Percentiles rank a stretch among this genome's conserved stretches.
Conservation (phyloP, 2,797 vertebrate genomes). For the Kryptopterus vitreolus region DNA sequence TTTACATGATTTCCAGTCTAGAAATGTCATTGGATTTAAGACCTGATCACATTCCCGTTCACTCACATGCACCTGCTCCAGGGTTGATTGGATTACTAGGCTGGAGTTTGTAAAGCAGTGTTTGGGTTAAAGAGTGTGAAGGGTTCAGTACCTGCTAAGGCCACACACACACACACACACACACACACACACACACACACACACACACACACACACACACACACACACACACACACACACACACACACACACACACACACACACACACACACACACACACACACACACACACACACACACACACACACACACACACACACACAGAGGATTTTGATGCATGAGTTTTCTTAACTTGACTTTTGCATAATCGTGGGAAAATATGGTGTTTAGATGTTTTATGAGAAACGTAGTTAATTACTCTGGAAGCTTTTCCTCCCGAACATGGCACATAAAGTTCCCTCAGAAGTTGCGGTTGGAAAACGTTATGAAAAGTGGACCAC, state of each 20-base stretch:
- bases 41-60: neutral
- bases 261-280: neutral
- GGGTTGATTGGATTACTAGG: neutral
- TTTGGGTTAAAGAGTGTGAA: neutral
- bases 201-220: neutral
- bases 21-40: no score
- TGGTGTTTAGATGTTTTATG: conserved; percentile 14
- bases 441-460: conserved; percentile 36
- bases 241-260: neutral
- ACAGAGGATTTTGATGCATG: neutral
- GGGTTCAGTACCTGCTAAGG: neutral
- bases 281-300: no score
- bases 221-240: conserved; percentile 2
- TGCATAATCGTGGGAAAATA: conserved; percentile 28
- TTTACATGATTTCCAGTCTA: no score
- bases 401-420: conserved; percentile 17
- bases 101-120: neutral
- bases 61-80: neutral
- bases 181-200: neutral
- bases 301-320: no score
- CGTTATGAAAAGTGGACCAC: conserved; percentile 40
- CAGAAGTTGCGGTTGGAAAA: conserved; percentile 40
- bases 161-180: neutral
- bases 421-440: conserved; percentile 14
- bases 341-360: neutral